Evolutionary conservation across 2,888 invertebrate species (phyloP).

Genomic region (Cryptocheilus praepositus): DNA sequence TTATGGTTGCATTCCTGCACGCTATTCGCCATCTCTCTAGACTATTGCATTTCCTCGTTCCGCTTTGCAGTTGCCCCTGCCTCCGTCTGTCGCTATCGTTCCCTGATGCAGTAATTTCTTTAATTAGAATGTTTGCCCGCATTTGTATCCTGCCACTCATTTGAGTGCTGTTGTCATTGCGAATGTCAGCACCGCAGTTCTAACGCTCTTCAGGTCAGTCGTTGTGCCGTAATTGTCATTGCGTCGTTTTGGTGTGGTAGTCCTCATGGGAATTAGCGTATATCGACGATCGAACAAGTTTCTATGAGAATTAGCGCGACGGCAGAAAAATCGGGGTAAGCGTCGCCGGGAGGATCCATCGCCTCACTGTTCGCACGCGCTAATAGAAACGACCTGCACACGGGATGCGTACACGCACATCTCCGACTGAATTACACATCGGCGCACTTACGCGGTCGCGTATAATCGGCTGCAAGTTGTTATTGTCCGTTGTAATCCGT

Average conservation of each 20-base stretch:
- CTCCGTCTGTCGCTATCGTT: not conserved
- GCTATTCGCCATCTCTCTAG: slow-evolving; percentile 23
- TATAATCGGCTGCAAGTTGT: slow-evolving; percentile 29
- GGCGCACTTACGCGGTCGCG: slow-evolving; percentile 1
- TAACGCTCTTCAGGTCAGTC: too few relatives aligned
- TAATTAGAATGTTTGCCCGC: slow-evolving; percentile 26
- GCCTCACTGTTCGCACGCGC: not conserved
- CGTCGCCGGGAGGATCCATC: not conserved
- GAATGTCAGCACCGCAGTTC: too few relatives aligned
- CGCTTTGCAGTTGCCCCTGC: slow-evolving; percentile 13
- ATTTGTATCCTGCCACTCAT: too few relatives aligned
- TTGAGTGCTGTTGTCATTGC: too few relatives aligned
- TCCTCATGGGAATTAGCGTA: too few relatives aligned
- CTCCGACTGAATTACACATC: not conserved
- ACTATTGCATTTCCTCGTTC: not conserved
- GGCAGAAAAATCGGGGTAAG: not conserved
- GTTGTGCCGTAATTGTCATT: not conserved
- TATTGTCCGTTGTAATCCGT: slow-evolving; percentile 31
- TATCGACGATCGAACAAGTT: too few relatives aligned
- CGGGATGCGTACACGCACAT: not conserved
- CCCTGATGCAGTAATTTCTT: not conserved
- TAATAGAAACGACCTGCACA: not conserved
- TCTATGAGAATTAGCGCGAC: too few relatives aligned
- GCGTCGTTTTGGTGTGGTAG: not conserved
- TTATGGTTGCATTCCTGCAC: slow-evolving; percentile 15